Evolutionary conservation across 2,888 invertebrate genomes (phyloP), one percentile per base, ranked within the genome.

Genomic region (Clostera curtula): DNA sequence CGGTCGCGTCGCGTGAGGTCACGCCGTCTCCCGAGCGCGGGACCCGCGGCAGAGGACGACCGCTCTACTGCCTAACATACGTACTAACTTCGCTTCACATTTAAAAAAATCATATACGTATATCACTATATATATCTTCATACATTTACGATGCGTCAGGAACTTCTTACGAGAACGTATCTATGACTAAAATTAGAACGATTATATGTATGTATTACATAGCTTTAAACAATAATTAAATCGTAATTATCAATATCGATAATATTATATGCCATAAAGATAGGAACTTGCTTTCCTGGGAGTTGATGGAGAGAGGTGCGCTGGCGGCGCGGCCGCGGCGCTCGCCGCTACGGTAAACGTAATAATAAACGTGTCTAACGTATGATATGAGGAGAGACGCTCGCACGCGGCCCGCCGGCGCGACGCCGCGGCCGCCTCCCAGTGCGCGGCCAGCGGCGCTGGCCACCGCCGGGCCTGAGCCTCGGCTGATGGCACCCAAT

Each of bases 191-290:
- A 79, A 80, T 82, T 83, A 83, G 80, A 83, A 82, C 82, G 84
- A 84, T 85, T 85, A 85, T 84, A 85, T 80, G 84, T 84, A 84
- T 84, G 84, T 83, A 84, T 84, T 84, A 85, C 84, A 84, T 85
- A 85, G 84, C 84, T 83, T 84, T 84, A 84, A 85, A 85, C 85
- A 84, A 83, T 83, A 82, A 84, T 84, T 84, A 83, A 83, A 84
- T 80, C 82, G 84, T 85, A 85, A 83, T 84, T 83, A 85, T 82
- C 84, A 84, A 82, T 85, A 83, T 82, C 82, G 83, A 84, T 84
- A 84, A 83, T 84, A 84, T 84, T 85, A 85, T 85, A 85, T 85
- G 84, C 83, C 84, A 85, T 85, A 84, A 84, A 85, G 84, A 85
- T 85, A 85, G 85, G 85, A 85, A 85, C 85, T 85, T 85, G 84